Evolutionary conservation across 2,888 invertebrate genomes (phyloP).

Genomic region (Hermodice carunculata): DNA sequence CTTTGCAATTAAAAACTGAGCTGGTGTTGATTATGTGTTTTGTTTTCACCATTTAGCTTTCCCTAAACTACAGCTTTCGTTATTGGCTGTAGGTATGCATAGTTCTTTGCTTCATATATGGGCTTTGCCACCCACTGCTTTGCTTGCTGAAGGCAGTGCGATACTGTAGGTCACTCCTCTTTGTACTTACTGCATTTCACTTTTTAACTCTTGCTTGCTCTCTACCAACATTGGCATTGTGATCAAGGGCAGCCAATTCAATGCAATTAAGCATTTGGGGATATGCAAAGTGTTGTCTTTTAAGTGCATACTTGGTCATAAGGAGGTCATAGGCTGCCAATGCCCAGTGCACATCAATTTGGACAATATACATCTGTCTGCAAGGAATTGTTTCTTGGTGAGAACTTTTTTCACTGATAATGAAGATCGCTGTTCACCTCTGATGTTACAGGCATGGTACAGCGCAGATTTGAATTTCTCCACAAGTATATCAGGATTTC

Average conservation of each 20-base stretch:
- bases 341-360: not conserved
- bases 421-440: not conserved
- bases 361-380: not conserved
- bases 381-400: not conserved
- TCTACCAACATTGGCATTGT: not conserved
- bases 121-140: not conserved
- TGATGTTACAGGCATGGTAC: no score
- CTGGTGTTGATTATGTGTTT: no score
- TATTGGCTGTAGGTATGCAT: not conserved
- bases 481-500: not conserved
- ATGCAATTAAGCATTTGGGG: not conserved
- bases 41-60: not conserved
- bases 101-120: not conserved
- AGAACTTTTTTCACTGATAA: not conserved
- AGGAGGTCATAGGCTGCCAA: no score
- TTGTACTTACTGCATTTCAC: not conserved
- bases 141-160: conserved; percentile 1
- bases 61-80: not conserved
- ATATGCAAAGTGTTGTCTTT: not conserved
- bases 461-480: not conserved
- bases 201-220: not conserved
- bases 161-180: not conserved
- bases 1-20: no score
- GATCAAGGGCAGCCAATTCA: not conserved
- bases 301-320: no score